A percentile compares a stretch with the other conserved stretches of the same genome.
These are phyloP conservation scores for Enteromius radiatus DNA, from an alignment of 2,797 vertebrate genomes.

Conservation along the genomic window DNA sequence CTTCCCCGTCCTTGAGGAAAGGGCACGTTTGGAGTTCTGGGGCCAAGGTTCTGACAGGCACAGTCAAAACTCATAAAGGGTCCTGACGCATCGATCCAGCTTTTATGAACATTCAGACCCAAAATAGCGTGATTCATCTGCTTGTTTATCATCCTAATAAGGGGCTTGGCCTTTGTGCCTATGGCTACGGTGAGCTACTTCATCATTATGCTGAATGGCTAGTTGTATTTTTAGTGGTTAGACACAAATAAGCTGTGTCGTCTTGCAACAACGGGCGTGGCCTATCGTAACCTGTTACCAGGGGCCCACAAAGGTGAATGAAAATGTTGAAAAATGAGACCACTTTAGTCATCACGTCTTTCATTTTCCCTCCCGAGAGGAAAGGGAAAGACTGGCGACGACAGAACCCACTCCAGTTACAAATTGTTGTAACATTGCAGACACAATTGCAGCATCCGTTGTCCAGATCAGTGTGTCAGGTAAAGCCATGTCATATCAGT, in stretches of 20 bases:
- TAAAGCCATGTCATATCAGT: constrained; percentile 20
- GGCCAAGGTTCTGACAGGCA: constrained; percentile 67
- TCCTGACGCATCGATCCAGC: constrained; percentile 63
- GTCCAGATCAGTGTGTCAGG: neutral
- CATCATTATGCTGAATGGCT: constrained; percentile 1
- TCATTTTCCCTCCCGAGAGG: constrained; percentile 27
- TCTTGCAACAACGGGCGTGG: constrained; percentile 36
- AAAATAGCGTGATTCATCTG: constrained; percentile 46
- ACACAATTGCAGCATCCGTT: constrained; percentile 56
- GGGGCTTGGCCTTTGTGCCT: constrained; percentile 19
- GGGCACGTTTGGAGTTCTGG: constrained; percentile 68
- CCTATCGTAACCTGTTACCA: constrained; percentile 54
- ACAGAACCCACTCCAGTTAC: constrained; percentile 21
- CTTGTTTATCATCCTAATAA: constrained; percentile 32
- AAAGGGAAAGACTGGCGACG: constrained; percentile 11
- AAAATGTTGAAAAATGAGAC: constrained; percentile 65
- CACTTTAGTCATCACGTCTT: constrained; percentile 34
- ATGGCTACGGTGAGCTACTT: neutral
- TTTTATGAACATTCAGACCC: constrained; percentile 21
- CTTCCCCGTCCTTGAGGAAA: constrained; percentile 78
- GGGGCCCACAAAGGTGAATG: constrained; percentile 62
- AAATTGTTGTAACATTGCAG: constrained; percentile 39
- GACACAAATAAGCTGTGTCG: constrained; percentile 12
- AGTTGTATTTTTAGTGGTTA: constrained; percentile 12
- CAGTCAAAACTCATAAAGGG: constrained; percentile 73